Conservation (phyloP, 1,140 invertebrate genomes). For the Calliphora vicina region DNA sequence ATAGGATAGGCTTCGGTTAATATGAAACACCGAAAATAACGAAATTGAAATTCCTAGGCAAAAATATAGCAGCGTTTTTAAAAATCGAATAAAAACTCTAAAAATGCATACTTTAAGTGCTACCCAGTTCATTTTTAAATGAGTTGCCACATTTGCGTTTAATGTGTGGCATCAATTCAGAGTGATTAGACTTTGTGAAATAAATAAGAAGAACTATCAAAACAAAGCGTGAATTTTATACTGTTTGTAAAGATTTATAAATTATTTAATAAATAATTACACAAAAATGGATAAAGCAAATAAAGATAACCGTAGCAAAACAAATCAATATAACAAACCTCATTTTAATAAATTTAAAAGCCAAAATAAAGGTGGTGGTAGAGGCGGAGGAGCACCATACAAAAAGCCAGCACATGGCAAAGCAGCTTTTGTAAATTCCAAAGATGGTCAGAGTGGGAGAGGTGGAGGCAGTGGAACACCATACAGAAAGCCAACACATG, state of each 20-base stretch:
- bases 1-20: no score
- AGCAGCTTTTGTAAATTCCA: background rate
- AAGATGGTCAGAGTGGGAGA: background rate
- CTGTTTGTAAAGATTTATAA: background rate
- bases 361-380: background rate
- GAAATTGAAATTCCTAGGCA: no score
- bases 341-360: background rate
- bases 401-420: conserved; percentile 5
- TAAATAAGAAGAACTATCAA: background rate
- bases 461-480: background rate
- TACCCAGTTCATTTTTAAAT: background rate
- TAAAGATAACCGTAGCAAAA: background rate
- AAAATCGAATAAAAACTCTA: no score
- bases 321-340: background rate
- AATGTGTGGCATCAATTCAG: background rate
- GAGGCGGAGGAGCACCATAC: background rate
- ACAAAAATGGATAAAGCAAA: conserved; percentile 9
- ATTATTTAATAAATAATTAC: background rate
- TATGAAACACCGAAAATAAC: no score
- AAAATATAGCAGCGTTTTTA: no score
- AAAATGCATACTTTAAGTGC: no score
- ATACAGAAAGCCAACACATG: background rate
- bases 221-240: background rate
- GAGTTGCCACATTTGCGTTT: background rate
- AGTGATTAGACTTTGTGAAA: background rate